phyloP scores from a whole-genome alignment of 2,888 invertebrate species.

The Caenorhabditis drosophilae region DNA sequence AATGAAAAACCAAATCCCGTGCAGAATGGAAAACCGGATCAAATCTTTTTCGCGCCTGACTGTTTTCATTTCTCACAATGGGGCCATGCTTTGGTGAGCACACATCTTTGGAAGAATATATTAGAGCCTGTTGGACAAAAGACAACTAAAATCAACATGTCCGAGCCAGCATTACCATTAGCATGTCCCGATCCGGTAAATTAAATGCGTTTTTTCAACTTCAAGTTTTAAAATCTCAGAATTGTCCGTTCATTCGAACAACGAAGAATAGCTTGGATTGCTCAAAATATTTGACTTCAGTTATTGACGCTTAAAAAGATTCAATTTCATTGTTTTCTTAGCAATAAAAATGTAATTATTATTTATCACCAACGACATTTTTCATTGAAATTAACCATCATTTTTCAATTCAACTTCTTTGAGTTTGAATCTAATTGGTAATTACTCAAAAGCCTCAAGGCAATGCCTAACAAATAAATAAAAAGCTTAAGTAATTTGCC shows the following conservation, averaged over 20 bases:
- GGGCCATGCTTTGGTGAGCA: slow-evolving; percentile 55
- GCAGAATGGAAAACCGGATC: slow-evolving; percentile 31
- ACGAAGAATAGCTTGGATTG: slow-evolving; percentile 49
- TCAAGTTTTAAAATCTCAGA: slow-evolving; percentile 30
- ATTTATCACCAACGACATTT: no score
- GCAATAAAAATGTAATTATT: no score
- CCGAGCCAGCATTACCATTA: slow-evolving; percentile 36
- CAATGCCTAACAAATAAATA: no score
- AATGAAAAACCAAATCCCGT: background rate
- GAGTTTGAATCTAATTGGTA: no score
- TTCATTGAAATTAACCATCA: no score
- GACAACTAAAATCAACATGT: slow-evolving; percentile 43
- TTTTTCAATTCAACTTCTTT: no score
- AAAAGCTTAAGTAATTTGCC: no score
- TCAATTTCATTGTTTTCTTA: no score
- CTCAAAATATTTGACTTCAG: slow-evolving; percentile 47
- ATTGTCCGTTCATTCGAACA: slow-evolving; percentile 54
- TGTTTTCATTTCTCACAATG: slow-evolving; percentile 64
- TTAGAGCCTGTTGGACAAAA: slow-evolving; percentile 53
- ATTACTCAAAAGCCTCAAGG: no score
- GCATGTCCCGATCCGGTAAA: slow-evolving; percentile 55
- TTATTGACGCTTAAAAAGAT: slow-evolving; percentile 5
- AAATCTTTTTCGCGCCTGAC: slow-evolving; percentile 57
- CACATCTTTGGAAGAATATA: slow-evolving; percentile 60
- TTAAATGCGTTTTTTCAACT: background rate